Evolutionary conservation across 2,113 vertebrate species (phyloP).

Genomic region (Oncorhynchus keta): DNA sequence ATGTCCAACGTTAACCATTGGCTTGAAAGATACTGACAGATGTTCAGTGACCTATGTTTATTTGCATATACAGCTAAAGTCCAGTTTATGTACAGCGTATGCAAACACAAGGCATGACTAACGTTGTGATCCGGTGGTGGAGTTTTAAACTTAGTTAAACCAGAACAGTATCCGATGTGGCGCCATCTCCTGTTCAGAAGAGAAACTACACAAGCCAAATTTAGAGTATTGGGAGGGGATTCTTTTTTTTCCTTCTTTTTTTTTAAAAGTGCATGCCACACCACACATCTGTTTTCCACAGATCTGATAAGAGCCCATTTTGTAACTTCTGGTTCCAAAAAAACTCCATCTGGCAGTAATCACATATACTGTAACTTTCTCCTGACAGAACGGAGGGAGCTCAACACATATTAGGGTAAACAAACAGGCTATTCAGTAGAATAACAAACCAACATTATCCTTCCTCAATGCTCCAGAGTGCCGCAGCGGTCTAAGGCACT

Average conservation of each 20-base stretch:
- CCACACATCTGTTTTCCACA: conserved; percentile 34
- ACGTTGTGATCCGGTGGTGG: background rate
- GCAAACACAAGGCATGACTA: too few relatives aligned
- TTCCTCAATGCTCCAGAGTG: background rate
- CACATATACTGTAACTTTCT: conserved; percentile 38
- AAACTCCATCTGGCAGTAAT: conserved; percentile 63
- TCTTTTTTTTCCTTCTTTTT: too few relatives aligned
- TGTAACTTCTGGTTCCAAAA: conserved; percentile 57
- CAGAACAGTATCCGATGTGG: conserved; percentile 52
- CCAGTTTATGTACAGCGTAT: too few relatives aligned
- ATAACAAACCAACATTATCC: conserved; percentile 28
- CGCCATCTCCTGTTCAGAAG: conserved; percentile 68
- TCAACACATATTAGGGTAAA: conserved; percentile 44
- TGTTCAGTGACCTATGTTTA: conserved; percentile 45
- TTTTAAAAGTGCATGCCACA: background rate
- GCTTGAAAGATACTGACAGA: conserved; percentile 62
- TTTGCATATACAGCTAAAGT: too few relatives aligned
- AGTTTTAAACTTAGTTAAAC: background rate
- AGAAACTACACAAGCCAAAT: conserved; percentile 35
- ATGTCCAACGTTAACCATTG: conserved; percentile 35
- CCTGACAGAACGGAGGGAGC: conserved; percentile 23
- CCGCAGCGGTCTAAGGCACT: too few relatives aligned
- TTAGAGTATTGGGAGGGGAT: background rate
- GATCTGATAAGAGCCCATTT: conserved; percentile 58
- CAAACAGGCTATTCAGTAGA: conserved; percentile 40